A percentile compares a stretch with the other conserved stretches of the same genome.
phyloP scores from a whole-genome alignment of 2,888 invertebrate genomes.

The Acronicta aceris region DNA sequence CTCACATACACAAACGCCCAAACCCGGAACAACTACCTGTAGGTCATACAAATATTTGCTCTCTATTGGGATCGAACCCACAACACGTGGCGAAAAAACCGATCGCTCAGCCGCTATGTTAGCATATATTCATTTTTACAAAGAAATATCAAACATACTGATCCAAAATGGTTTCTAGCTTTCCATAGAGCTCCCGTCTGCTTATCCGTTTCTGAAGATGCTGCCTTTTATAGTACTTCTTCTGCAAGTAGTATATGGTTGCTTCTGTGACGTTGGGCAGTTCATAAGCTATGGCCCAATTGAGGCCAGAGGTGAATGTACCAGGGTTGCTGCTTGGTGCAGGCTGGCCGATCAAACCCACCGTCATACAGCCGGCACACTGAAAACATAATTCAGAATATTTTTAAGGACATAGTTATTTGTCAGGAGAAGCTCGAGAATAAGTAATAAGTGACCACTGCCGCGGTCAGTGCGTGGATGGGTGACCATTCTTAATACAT shows the following conservation, averaged over 20 bases:
- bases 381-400: conserved; percentile 40
- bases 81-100: too few relatives aligned
- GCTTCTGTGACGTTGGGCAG: conserved; percentile 89
- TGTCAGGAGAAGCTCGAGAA: too few relatives aligned
- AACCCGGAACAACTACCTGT: too few relatives aligned
- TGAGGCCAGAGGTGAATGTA: conserved; percentile 90
- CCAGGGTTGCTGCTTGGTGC: conserved; percentile 82
- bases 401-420: too few relatives aligned
- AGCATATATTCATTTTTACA: too few relatives aligned
- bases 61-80: too few relatives aligned
- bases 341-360: conserved; percentile 84
- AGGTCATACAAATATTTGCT: too few relatives aligned
- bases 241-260: conserved; percentile 65
- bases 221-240: conserved; percentile 64
- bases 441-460: too few relatives aligned
- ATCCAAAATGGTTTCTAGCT: conserved; percentile 91
- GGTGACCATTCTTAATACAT: too few relatives aligned
- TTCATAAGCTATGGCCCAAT: conserved; percentile 92
- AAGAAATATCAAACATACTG: conserved; percentile 85
- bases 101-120: too few relatives aligned
- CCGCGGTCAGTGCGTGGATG: too few relatives aligned
- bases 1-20: too few relatives aligned
- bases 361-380: conserved; percentile 91
- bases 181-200: conserved; percentile 91
- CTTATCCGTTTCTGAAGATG: conserved; percentile 89